These are phyloP conservation scores for Patella depressa DNA, from an alignment of 2,888 invertebrate genomes.

Conservation along the genomic window DNA sequence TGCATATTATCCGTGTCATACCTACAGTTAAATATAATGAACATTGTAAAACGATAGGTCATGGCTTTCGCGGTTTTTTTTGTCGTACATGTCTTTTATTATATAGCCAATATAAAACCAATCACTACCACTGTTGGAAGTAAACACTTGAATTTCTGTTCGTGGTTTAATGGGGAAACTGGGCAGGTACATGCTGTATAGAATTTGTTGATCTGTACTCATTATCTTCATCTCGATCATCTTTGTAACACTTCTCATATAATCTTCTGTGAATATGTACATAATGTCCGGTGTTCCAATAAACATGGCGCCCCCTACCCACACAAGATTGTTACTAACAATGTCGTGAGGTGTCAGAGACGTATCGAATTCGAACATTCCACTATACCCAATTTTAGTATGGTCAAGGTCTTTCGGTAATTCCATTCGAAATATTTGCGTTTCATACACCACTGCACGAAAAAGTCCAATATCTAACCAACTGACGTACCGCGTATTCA, in stretches of 20 bases:
- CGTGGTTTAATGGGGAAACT: conserved; percentile 36
- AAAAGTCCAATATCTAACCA: conserved; percentile 66
- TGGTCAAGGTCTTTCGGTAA: conserved; percentile 44
- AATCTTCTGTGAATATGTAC: conserved; percentile 50
- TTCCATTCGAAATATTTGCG: conserved; percentile 35
- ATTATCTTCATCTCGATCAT: conserved; percentile 48
- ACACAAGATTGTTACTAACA: conserved; percentile 47
- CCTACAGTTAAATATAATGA: too few species aligned
- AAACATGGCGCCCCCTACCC: conserved; percentile 62
- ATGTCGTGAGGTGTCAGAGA: conserved; percentile 41
- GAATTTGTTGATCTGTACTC: conserved; percentile 61
- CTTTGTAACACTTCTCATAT: conserved; percentile 43
- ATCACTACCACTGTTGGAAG: conserved; percentile 36
- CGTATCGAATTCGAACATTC: conserved; percentile 24
- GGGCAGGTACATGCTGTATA: conserved; percentile 54
- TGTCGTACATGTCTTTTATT: conserved; percentile 36
- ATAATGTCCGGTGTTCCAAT: conserved; percentile 51
- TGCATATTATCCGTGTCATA: too few species aligned
- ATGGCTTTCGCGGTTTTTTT: too few species aligned
- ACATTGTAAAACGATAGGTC: too few species aligned
- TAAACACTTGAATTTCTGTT: conserved; percentile 45
- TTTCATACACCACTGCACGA: conserved; percentile 43
- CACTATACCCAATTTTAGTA: conserved; percentile 44
- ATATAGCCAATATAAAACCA: conserved; percentile 60
- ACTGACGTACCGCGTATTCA: conserved; percentile 54